A percentile compares a stretch with the other conserved stretches of the same genome.
Evolutionary conservation across 1,140 invertebrate species (phyloP).

Genomic region (Drosophila lacertosa): DNA sequence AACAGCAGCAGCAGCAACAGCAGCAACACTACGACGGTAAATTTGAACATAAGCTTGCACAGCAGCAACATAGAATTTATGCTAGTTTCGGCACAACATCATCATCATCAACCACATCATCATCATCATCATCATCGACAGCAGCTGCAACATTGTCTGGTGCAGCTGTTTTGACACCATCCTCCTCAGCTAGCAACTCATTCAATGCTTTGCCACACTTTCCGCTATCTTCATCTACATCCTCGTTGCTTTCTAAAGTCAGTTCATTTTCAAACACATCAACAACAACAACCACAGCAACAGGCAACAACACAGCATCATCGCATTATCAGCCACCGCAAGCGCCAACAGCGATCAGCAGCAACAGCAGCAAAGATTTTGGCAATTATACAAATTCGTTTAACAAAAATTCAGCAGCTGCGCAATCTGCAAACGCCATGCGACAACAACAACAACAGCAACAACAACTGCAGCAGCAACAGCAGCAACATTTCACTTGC

Average conservation of each 20-base stretch:
- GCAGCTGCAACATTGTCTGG: conserved; percentile 35
- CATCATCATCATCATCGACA: conserved; percentile 51
- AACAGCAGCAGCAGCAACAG: conserved; percentile 76
- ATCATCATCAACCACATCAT: conserved; percentile 50
- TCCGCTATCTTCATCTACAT: conserved; percentile 81
- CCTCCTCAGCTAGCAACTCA: conserved; percentile 48
- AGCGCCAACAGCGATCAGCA: conserved; percentile 46
- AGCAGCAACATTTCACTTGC: conserved; percentile 63
- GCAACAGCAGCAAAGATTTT: conserved; percentile 65
- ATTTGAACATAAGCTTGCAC: conserved; percentile 68
- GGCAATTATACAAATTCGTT: conserved; percentile 74
- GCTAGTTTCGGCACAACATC: conserved; percentile 78
- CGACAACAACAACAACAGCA: conserved; percentile 59
- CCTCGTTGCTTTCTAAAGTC: conserved; percentile 82
- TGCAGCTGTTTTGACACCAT: conserved; percentile 53
- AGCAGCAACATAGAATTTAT: conserved; percentile 78
- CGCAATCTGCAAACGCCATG: conserved; percentile 64
- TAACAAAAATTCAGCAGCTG: conserved; percentile 75
- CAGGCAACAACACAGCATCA: conserved; percentile 52
- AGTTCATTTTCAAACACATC: conserved; percentile 72
- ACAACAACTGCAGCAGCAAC: conserved; percentile 59
- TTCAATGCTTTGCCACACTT: conserved; percentile 81
- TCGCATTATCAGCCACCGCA: conserved; percentile 75
- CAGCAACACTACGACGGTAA: conserved; percentile 84
- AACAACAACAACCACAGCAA: conserved; percentile 55